Conservation (phyloP, 2,888 invertebrate species). For the Scaptomyza reducta region DNA sequence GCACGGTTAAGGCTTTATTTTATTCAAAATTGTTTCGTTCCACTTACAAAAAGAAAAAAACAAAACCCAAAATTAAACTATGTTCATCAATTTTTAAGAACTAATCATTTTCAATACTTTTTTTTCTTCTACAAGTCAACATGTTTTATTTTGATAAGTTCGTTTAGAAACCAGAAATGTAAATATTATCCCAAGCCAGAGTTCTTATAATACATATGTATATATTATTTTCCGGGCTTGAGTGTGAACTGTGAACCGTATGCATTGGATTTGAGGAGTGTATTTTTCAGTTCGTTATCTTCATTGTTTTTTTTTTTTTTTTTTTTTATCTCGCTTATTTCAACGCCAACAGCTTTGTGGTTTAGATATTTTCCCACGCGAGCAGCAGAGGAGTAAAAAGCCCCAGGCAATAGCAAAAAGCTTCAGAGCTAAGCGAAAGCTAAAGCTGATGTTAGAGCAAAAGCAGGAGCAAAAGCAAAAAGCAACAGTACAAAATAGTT, state of each 20-base stretch:
- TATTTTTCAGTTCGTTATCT: conserved; percentile 21
- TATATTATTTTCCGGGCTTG: not conserved
- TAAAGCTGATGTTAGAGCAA: not conserved
- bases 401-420: conserved; percentile 4
- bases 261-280: conserved; percentile 1
- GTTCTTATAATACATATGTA: too few species aligned
- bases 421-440: not conserved
- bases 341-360: conserved; percentile 54
- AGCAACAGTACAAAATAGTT: conserved; percentile 4
- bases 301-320: not conserved
- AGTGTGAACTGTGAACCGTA: not conserved
- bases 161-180: not conserved
- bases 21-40: too few species aligned
- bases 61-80: not conserved
- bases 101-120: too few species aligned
- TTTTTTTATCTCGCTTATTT: conserved; percentile 45
- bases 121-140: too few species aligned
- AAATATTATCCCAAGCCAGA: too few species aligned
- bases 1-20: too few species aligned
- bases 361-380: conserved; percentile 54
- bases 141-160: not conserved
- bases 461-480: not conserved
- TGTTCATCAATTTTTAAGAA: too few species aligned
- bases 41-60: too few species aligned
- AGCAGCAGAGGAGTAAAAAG: conserved; percentile 15